Evolutionary conservation across 2,888 invertebrate genomes (phyloP).

Genomic region (Pterostichus niger): DNA sequence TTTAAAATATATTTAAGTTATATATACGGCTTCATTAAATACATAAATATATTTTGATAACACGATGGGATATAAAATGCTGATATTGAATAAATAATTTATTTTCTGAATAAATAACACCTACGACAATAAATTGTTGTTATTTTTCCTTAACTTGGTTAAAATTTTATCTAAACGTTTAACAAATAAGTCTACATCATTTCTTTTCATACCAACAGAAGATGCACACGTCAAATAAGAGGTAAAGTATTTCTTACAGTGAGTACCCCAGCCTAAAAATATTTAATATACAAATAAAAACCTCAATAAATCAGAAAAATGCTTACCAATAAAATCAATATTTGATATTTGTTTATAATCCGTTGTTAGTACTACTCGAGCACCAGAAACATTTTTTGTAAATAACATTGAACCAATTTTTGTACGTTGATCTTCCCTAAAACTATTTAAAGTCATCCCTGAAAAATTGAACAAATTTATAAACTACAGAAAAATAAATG

Average conservation of each 20-base stretch:
- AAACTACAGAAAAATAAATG: constrained; percentile 3
- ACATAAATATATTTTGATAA: no score
- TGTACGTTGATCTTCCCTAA: constrained; percentile 78
- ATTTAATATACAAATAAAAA: constrained; percentile 16
- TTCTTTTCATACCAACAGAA: constrained; percentile 82
- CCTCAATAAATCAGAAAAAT: constrained; percentile 6
- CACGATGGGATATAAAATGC: neutral
- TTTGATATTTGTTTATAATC: constrained; percentile 80
- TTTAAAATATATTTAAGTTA: constrained; percentile 6
- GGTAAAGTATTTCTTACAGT: constrained; percentile 80
- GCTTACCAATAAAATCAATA: constrained; percentile 80
- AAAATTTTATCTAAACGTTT: constrained; percentile 82
- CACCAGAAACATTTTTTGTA: constrained; percentile 85
- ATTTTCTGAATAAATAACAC: constrained; percentile 25
- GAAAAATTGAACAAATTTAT: constrained; percentile 65
- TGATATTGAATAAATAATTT: constrained; percentile 1
- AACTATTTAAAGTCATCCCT: constrained; percentile 77
- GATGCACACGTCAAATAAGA: constrained; percentile 89
- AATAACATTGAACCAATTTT: constrained; percentile 87
- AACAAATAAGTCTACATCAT: constrained; percentile 85
- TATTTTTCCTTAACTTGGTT: constrained; percentile 72
- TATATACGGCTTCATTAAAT: no score
- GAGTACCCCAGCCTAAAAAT: constrained; percentile 85
- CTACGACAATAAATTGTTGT: constrained; percentile 49
- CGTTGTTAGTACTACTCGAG: constrained; percentile 81